Evolutionary conservation across 2,113 vertebrate genomes (phyloP).

Genomic region (Petrocephalus zakoni): DNA sequence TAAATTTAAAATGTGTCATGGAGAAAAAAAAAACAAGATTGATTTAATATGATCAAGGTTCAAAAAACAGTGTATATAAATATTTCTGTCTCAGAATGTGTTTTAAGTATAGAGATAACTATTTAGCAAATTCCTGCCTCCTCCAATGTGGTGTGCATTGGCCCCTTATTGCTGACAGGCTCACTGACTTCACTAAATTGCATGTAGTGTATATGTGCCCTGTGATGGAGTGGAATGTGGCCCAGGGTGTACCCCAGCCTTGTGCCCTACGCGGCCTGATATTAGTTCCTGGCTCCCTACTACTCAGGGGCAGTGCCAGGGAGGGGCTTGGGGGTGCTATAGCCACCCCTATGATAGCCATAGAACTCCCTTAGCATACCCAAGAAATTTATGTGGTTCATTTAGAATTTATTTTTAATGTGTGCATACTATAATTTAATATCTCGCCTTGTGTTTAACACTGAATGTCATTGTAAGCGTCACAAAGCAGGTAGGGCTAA

Average conservation of each 20-base stretch:
- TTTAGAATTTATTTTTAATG: not conserved
- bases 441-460: not conserved
- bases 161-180: not conserved
- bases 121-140: not conserved
- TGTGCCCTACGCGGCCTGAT: not conserved
- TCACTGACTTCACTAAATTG: not conserved
- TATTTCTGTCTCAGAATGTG: not conserved
- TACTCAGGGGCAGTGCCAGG: not conserved
- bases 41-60: not conserved
- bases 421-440: not conserved
- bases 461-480: not conserved
- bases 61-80: not conserved
- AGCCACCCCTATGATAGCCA: not conserved
- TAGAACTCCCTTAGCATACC: not conserved
- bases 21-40: not conserved
- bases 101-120: slow-evolving; percentile 3
- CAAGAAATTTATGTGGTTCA: not conserved
- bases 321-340: not conserved
- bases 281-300: not conserved
- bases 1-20: not conserved
- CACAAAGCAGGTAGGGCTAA: not conserved
- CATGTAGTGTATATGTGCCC: not conserved
- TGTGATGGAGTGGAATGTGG: not conserved
- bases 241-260: not conserved
- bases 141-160: not conserved